Evolutionary conservation across 1,140 invertebrate species (phyloP).

Genomic region (Patella vulgata): DNA sequence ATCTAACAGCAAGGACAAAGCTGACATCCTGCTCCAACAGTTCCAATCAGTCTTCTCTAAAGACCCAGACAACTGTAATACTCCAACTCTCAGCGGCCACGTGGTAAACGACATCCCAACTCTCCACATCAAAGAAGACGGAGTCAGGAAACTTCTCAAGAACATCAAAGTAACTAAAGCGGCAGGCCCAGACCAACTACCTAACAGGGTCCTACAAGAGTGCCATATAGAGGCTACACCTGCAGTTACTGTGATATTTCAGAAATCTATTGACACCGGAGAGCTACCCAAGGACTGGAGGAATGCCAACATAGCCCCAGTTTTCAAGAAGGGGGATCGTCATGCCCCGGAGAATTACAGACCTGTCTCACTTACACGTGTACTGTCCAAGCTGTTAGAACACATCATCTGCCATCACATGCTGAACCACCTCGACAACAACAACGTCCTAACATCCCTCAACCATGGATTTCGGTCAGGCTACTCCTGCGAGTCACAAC

Average conservation of each 20-base stretch:
- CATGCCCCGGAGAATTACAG: conserved; percentile 24
- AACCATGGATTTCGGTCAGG: conserved; percentile 29
- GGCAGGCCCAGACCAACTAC: conserved; percentile 7
- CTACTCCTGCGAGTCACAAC: conserved; percentile 25
- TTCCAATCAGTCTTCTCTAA: conserved; percentile 26
- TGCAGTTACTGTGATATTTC: too few relatives aligned
- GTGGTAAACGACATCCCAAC: not conserved
- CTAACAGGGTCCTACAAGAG: not conserved
- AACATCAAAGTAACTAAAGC: too few relatives aligned
- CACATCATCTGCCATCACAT: too few relatives aligned
- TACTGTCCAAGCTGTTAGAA: conserved; percentile 30
- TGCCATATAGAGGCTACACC: not conserved
- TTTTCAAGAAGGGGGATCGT: too few relatives aligned
- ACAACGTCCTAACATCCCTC: conserved; percentile 12
- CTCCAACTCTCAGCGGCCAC: not conserved
- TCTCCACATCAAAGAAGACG: not conserved
- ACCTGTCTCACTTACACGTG: conserved; percentile 29
- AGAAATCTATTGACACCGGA: too few relatives aligned
- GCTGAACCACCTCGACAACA: conserved; percentile 24
- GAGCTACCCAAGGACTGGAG: too few relatives aligned
- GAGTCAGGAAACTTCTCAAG: not conserved
- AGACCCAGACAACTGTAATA: not conserved
- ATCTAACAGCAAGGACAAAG: not conserved
- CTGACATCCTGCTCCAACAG: not conserved
- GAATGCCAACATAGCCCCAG: too few relatives aligned